Conservation (phyloP, 2,113 vertebrate species). For the Cyphomyrus discorhynchus region DNA sequence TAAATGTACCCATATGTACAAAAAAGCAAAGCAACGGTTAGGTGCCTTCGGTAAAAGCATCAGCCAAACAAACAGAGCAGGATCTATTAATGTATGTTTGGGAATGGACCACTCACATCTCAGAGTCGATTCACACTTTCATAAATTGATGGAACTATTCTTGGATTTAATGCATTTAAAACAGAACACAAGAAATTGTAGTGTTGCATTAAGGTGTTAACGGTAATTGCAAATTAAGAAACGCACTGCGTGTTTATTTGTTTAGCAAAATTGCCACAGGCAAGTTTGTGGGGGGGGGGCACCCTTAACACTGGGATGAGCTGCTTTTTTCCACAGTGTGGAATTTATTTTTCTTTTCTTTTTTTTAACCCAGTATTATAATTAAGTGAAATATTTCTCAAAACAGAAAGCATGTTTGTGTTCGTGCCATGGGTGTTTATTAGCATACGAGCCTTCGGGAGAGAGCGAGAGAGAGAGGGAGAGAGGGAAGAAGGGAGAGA, state of each 20-base stretch:
- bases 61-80: not conserved
- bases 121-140: not conserved
- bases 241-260: not conserved
- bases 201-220: not conserved
- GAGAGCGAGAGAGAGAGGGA: not conserved
- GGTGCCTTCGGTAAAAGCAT: not conserved
- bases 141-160: not conserved
- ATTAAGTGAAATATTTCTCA: constrained; percentile 13
- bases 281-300: not conserved
- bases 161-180: not conserved
- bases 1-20: not conserved
- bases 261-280: not conserved
- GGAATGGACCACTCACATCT: not conserved
- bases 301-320: not conserved
- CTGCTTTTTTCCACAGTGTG: not conserved
- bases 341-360: not conserved
- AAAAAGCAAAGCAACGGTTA: not conserved
- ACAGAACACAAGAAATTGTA: not conserved
- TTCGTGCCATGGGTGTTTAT: constrained; percentile 8
- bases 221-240: not conserved
- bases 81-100: not conserved
- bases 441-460: not conserved
- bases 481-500: not conserved
- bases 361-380: not conserved
- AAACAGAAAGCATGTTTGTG: constrained; percentile 1